Evolutionary conservation across 2,888 invertebrate genomes (phyloP).

Genomic region (Pocota personata): DNA sequence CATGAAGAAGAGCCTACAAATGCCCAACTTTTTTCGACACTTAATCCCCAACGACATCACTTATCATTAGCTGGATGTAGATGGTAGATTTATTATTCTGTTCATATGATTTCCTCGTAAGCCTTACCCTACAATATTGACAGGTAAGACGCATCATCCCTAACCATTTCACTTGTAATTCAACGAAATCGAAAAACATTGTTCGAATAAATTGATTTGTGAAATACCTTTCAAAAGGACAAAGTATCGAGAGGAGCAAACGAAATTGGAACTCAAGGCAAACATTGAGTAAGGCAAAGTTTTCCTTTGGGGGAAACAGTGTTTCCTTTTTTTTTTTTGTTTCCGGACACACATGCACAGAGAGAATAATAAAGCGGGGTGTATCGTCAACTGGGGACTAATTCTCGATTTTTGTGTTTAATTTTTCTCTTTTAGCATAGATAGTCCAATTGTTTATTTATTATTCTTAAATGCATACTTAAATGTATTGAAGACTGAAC

Average conservation of each 20-base stretch:
- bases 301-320: neutral
- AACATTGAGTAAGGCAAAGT: neutral
- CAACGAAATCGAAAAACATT: constrained; percentile 47
- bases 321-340: neutral
- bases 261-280: neutral
- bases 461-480: constrained; percentile 16
- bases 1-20: neutral
- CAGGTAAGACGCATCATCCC: neutral
- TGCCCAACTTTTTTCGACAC: neutral
- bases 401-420: neutral
- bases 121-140: neutral
- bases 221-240: constrained; percentile 27
- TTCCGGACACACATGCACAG: neutral
- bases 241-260: neutral
- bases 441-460: constrained; percentile 27
- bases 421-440: neutral
- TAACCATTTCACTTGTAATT: constrained; percentile 10
- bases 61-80: constrained; percentile 29
- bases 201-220: constrained; percentile 44
- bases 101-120: neutral
- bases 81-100: constrained; percentile 44
- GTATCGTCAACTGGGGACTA: constrained; percentile 2
- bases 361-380: neutral
- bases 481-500: neutral
- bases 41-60: constrained; percentile 30